Evolutionary conservation across 2,797 vertebrate species (phyloP), one percentile per base, ranked within the genome.

Genomic region (Typhlichthys subterraneus): DNA sequence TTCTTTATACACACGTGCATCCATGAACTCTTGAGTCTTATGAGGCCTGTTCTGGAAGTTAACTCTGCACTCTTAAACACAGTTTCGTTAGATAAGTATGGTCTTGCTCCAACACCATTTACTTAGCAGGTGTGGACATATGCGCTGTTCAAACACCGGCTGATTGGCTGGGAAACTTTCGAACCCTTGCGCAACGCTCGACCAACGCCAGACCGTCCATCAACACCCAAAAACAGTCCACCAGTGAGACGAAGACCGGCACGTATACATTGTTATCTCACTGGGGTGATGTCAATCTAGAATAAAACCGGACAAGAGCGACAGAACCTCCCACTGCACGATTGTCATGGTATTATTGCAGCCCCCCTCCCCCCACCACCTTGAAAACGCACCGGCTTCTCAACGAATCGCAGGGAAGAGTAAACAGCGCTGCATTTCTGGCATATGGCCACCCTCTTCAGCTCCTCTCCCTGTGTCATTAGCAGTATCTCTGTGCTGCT

Each of bases 101-200:
- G 74, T 77, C 78, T 79, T 56, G 49, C 80, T 75, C 61, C 57
- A 0, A 61, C 70, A 57, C 67, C 83, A 83, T 93, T 93, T 90
- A 80, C 73, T 84, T 82, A 83, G 81, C 83, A 90, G 90, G 91
- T 91, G 92, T 91, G 90, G 85, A 76, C 88, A 84, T 79, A 87
- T 65, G 84, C 70, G 57, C 83, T 89, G 74, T 78, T 84, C 82
- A 93, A 92, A 93, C 75, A 92, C 70, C 79, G 80, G 85, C 80
- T 79, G 85, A 91, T 83, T 82, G 81, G 85, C 73, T 48, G 59
- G 76, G 87, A 80, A 79, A 68, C 56, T 65, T 87, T 74, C 59
- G 68, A 77, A 82, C 51, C 62, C 77, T 85, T 86, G 73, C 53
- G 19, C 67, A 89, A 90, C 29, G 33, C 12, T 13, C 23, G 58